Evolutionary conservation across 2,797 vertebrate genomes (phyloP).

Genomic region (Rhynchonycteris naso): DNA sequence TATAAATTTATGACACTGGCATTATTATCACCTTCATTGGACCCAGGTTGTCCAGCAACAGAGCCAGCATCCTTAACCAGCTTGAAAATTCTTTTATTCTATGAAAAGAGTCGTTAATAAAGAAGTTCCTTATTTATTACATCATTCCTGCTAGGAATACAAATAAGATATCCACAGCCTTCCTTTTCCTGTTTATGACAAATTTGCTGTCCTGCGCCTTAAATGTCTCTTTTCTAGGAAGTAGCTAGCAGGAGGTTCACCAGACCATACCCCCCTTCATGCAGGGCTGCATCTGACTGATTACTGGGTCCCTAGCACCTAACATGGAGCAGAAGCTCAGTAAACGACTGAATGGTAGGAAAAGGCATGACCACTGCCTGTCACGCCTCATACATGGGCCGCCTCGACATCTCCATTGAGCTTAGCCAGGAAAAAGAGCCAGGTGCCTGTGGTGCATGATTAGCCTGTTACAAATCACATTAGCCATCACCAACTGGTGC

Average conservation of each 20-base stretch:
- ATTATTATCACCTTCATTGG: neutral
- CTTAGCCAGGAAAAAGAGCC: neutral
- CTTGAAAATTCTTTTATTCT: conserved; percentile 42
- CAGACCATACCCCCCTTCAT: neutral
- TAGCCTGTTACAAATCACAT: neutral
- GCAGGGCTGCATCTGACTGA: neutral
- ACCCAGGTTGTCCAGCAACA: neutral
- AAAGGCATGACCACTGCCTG: neutral
- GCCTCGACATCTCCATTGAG: neutral
- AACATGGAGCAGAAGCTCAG: neutral
- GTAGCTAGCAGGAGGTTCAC: neutral
- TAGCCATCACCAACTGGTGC: neutral
- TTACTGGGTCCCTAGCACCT: neutral
- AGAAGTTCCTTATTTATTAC: neutral
- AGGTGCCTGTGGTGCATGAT: neutral
- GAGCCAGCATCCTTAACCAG: neutral
- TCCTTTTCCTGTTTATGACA: conserved; percentile 1
- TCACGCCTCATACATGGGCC: neutral
- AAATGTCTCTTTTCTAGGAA: neutral
- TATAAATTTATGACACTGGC: neutral
- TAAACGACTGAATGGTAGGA: neutral
- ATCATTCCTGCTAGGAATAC: conserved; percentile 17
- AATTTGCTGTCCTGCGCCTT: neutral
- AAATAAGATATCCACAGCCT: neutral
- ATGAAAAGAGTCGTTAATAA: conserved; percentile 20